Conservation (phyloP, 1,140 invertebrate species). For the Potamilus streckersoni region DNA sequence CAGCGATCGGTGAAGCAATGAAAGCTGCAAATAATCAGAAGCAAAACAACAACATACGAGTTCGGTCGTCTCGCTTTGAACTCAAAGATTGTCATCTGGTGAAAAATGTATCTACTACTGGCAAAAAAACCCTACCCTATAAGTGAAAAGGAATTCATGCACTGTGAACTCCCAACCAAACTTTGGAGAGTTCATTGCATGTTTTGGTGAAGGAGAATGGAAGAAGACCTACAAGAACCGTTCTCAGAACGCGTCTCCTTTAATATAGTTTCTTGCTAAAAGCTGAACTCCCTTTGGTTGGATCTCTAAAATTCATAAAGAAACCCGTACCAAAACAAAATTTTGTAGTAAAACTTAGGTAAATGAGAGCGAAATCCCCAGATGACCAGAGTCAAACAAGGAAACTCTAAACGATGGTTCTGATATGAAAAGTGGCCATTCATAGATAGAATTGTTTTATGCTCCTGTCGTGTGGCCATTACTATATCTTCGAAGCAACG, state of each 20-base stretch:
- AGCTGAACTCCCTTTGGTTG: too few relatives aligned
- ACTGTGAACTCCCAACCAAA: slow-evolving; percentile 11
- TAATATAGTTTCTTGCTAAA: not conserved
- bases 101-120: slow-evolving; percentile 6
- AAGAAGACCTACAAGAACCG: not conserved
- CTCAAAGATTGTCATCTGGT: slow-evolving; percentile 13
- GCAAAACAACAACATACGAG: not conserved
- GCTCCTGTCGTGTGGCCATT: too few relatives aligned
- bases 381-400: too few relatives aligned
- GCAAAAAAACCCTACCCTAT: slow-evolving; percentile 27
- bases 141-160: slow-evolving; percentile 18
- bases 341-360: too few relatives aligned
- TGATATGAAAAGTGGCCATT: too few relatives aligned
- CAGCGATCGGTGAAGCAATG: not conserved
- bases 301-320: too few relatives aligned
- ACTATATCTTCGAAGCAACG: too few relatives aligned
- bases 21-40: not conserved
- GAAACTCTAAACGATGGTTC: too few relatives aligned
- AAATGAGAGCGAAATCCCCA: too few relatives aligned
- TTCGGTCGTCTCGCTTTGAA: not conserved
- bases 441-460: too few relatives aligned
- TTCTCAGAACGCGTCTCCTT: slow-evolving; percentile 1
- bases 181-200: slow-evolving; percentile 22
- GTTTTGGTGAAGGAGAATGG: slow-evolving; percentile 3
- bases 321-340: too few relatives aligned